A percentile compares a stretch with the other conserved stretches of the same genome.
These are phyloP conservation scores for Aspidiotus destructor DNA, from an alignment of 2,888 invertebrate genomes.

Conservation along the genomic window DNA sequence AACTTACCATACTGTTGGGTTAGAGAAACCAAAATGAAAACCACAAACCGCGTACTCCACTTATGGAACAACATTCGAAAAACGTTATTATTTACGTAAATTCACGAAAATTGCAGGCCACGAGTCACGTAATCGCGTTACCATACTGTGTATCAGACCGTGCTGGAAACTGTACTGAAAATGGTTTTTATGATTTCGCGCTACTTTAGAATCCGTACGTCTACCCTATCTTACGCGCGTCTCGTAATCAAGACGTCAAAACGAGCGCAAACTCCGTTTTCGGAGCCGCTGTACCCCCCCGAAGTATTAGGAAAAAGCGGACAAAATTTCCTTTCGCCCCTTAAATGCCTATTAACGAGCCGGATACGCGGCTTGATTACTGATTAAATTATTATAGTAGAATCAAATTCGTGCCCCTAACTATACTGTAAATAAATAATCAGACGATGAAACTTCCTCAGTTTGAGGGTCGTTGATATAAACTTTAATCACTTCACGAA, in stretches of 20 bases:
- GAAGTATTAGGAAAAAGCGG: too few relatives aligned
- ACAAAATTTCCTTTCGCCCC: too few relatives aligned
- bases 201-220: not conserved
- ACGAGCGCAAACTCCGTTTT: not conserved
- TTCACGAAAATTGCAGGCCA: not conserved
- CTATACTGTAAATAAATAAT: too few relatives aligned
- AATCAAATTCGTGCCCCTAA: too few relatives aligned
- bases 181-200: not conserved
- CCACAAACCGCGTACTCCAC: not conserved
- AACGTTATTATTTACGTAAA: conserved; percentile 3
- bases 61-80: conserved; percentile 12
- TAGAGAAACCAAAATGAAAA: not conserved
- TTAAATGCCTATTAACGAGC: too few relatives aligned
- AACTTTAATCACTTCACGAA: too few relatives aligned
- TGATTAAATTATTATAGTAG: too few relatives aligned
- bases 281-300: too few relatives aligned
- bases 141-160: not conserved
- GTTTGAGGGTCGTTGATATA: too few relatives aligned
- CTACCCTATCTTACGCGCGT: too few relatives aligned
- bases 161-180: conserved; percentile 1
- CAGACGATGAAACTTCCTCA: too few relatives aligned
- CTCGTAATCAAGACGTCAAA: not conserved
- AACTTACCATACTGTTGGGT: not conserved
- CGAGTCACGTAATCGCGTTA: conserved; percentile 3
- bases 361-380: too few relatives aligned